Conservation (phyloP, 2,113 vertebrate genomes). For the Tichodroma muraria region DNA sequence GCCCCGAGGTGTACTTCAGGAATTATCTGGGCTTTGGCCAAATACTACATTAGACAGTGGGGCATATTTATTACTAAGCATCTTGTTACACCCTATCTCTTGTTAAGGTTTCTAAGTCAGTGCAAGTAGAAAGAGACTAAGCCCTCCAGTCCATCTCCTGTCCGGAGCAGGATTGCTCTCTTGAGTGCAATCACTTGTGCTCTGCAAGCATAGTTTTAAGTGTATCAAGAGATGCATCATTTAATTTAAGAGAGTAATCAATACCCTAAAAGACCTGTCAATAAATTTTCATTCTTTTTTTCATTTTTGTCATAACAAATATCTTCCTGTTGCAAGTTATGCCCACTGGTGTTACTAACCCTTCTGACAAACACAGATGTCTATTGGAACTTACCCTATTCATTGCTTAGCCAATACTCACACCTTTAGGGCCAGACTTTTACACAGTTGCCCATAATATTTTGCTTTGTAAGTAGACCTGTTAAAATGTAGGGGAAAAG, state of each 20-base stretch:
- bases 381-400: background rate
- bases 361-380: background rate
- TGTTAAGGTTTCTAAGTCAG: background rate
- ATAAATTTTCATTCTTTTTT: slow-evolving; percentile 13
- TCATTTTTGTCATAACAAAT: background rate
- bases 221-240: background rate
- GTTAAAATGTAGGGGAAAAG: background rate
- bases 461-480: background rate
- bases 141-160: background rate
- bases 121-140: background rate
- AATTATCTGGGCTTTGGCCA: slow-evolving; percentile 27
- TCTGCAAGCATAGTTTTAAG: background rate
- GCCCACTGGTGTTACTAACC: background rate
- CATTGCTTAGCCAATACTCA: background rate
- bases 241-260: background rate
- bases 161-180: background rate
- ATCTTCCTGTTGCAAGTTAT: background rate
- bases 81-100: background rate
- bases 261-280: background rate
- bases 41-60: background rate
- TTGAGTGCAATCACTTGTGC: background rate
- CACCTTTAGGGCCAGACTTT: background rate
- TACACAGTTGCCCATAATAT: background rate
- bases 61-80: background rate
- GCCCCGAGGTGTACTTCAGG: background rate